phyloP scores from a whole-genome alignment of 2,113 vertebrate species.

The Paradisaea rubra region DNA sequence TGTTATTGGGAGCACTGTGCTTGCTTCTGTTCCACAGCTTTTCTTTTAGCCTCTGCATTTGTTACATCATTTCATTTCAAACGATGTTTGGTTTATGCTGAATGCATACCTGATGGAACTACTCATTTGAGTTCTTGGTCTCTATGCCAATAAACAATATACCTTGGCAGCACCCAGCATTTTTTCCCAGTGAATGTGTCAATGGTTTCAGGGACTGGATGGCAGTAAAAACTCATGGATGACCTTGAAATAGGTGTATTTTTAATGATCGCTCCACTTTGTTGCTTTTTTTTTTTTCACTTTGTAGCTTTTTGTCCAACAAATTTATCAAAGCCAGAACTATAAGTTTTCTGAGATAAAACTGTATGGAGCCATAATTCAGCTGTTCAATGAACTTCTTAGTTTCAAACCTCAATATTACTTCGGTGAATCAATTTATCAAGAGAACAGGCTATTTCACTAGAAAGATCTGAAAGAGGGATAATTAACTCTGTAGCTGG shows the following conservation, averaged over 20 bases:
- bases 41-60: background rate
- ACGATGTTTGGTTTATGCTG: conserved; percentile 46
- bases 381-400: background rate
- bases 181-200: conserved; percentile 8
- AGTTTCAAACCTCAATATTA: background rate
- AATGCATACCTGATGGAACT: conserved; percentile 36
- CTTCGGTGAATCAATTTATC: conserved; percentile 18
- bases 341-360: background rate
- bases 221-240: background rate
- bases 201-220: background rate
- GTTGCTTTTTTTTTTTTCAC: accelerated
- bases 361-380: background rate
- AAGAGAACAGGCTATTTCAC: conserved; percentile 12
- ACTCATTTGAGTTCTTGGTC: conserved; percentile 7
- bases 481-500: conserved; percentile 53
- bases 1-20: accelerated
- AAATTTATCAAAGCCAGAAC: background rate
- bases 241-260: background rate
- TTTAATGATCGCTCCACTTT: accelerated
- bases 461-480: conserved; percentile 45
- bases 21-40: background rate
- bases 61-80: background rate
- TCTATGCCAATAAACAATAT: conserved; percentile 54
- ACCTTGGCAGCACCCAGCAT: conserved; percentile 30
- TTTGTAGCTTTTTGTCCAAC: background rate